phyloP scores from a whole-genome alignment of 2,888 invertebrate species.

The Acrocyrtus sp. region DNA sequence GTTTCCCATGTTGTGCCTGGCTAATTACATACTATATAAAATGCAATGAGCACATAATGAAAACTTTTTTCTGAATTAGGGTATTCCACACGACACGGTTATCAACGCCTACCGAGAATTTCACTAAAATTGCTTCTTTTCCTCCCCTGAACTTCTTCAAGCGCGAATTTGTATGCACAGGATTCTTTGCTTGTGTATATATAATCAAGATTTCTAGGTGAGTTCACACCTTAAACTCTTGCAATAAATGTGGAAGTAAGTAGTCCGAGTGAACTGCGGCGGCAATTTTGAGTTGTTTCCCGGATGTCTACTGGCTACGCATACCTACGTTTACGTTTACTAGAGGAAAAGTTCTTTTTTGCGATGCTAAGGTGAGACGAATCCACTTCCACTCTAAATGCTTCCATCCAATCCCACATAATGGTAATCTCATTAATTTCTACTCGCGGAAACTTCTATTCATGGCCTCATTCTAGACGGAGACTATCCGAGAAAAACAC shows the following conservation, averaged over 20 bases:
- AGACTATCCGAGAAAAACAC: no score
- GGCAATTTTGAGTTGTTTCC: no score
- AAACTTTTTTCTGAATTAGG: no score
- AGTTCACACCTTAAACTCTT: background rate
- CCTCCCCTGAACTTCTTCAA: background rate
- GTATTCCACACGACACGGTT: no score
- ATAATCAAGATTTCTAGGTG: background rate
- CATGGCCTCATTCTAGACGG: no score
- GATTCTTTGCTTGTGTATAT: background rate
- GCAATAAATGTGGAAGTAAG: background rate
- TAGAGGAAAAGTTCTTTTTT: slow-evolving; percentile 7
- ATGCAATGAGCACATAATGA: no score
- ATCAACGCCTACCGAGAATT: slow-evolving; percentile 29
- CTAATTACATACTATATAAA: no score
- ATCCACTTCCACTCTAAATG: slow-evolving; percentile 13
- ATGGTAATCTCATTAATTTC: slow-evolving; percentile 14
- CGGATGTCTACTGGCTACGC: no score
- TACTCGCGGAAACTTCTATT: background rate
- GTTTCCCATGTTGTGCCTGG: no score
- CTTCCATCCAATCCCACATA: slow-evolving; percentile 18
- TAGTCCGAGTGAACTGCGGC: no score
- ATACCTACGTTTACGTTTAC: no score
- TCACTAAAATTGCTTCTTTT: slow-evolving; percentile 40
- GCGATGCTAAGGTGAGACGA: background rate
- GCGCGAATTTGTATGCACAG: background rate